A percentile compares a stretch with the other conserved stretches of the same genome.
Evolutionary conservation across 2,113 vertebrate genomes (phyloP).

Genomic region (Phylloscopus trochilus): DNA sequence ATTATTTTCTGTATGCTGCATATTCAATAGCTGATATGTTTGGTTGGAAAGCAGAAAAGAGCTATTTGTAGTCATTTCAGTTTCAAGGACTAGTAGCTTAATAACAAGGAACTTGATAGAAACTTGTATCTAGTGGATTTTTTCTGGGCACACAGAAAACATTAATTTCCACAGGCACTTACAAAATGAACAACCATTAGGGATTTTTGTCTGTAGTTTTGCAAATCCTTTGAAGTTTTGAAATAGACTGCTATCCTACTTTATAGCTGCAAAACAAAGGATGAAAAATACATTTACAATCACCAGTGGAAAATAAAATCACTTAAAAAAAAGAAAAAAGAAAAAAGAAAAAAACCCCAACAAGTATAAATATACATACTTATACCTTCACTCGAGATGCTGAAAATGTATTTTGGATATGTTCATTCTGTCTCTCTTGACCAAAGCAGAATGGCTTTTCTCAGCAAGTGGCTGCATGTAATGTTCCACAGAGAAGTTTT

Average conservation of each 20-base stretch:
- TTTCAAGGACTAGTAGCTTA: not conserved
- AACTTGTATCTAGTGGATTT: not conserved
- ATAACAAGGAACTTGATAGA: not conserved
- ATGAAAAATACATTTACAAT: not conserved
- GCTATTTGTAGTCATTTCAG: not conserved
- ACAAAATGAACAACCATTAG: not conserved
- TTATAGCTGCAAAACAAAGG: not conserved
- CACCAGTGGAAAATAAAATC: not conserved
- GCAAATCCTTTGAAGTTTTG: slow-evolving; percentile 14
- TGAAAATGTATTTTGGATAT: not conserved
- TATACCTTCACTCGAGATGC: not conserved
- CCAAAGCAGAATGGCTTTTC: not conserved
- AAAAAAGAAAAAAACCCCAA: not conserved
- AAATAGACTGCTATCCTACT: not conserved
- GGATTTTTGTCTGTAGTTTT: slow-evolving; percentile 4
- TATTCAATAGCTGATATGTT: not conserved
- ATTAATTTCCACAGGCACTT: slow-evolving; percentile 6
- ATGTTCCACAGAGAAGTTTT: not conserved
- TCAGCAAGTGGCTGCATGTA: not conserved
- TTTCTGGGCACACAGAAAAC: not conserved
- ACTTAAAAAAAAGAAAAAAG: not conserved
- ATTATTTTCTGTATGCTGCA: not conserved
- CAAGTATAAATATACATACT: not conserved
- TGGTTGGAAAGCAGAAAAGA: not conserved
- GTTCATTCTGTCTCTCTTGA: not conserved